Evolutionary conservation across 2,113 vertebrate genomes (phyloP), one percentile per base, ranked within the genome.

Genomic region (Lampris incognitus): DNA sequence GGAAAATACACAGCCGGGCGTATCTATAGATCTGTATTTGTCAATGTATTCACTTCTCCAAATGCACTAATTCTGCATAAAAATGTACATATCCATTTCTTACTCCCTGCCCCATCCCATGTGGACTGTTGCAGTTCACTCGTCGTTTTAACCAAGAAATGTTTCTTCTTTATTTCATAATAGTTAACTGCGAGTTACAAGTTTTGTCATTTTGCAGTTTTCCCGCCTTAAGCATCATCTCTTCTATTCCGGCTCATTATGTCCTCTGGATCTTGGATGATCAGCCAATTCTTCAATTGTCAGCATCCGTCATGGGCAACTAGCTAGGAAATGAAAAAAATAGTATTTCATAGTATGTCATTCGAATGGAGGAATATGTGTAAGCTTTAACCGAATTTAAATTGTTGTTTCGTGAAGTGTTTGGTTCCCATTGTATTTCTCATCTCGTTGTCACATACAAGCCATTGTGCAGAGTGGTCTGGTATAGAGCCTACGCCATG

Each of bases 401-500:
- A 55, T 84, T 83, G 24, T 76, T 71, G 39, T 79, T 75, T 65
- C 36, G 56, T 63, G 9, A 52, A 8, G 13, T 38, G 63, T 67
- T 73, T 85, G 59, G 44, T 69, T 80, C 41, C 61, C 54, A 59
- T 56, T 76, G 0, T 55, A 55, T 67, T 66, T 50, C 55, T 73
- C 54, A 72, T 72, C 57, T 40, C 24, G 6, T 40, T 62, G 36
- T 51, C 62, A 6, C 4, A 9, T 5, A 37, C 54, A 8, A 50
- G 52, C 44, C 76, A 66, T 70, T 2, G 1, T 69, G 64, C 67
- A 76, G 73, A 80, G 74, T 63, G 69, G 75, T 69, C 67, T 9
- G 48, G 61, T 81, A 79, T 87, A 85, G 71, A 69, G 88, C 72
- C 74, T 0, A 0, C 68, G 65, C 79, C 90, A 87, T 89, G 82